phyloP scores from a whole-genome alignment of 2,113 vertebrate species.

The Mellivora capensis region DNA sequence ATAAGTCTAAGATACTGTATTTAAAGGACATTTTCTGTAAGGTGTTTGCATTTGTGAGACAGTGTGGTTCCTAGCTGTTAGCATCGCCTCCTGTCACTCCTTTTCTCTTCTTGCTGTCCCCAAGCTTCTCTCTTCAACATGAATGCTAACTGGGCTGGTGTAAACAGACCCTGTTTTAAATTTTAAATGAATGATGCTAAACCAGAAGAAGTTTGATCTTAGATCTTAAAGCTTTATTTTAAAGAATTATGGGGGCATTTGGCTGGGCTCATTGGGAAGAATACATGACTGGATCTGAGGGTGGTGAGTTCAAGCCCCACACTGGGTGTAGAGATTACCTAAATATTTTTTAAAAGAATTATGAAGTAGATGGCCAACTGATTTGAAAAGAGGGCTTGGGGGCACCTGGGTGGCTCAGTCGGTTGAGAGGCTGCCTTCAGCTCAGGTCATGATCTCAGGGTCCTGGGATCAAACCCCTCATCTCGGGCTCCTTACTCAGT shows the following conservation, averaged over 20 bases:
- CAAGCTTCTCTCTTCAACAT: background rate
- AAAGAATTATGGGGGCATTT: background rate
- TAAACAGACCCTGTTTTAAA: background rate
- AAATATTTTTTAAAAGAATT: background rate
- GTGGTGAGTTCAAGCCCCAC: background rate
- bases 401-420: too few species aligned
- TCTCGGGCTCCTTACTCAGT: too few species aligned
- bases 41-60: background rate
- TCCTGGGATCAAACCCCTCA: too few species aligned
- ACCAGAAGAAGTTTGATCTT: background rate
- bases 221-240: conserved; percentile 15
- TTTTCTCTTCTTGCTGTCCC: background rate
- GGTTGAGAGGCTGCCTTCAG: too few species aligned
- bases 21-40: background rate
- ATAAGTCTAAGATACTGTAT: background rate
- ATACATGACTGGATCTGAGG: background rate
- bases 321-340: background rate
- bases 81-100: background rate
- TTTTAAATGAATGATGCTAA: conserved; percentile 18
- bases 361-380: background rate
- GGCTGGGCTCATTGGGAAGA: background rate
- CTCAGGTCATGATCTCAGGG: too few species aligned
- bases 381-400: background rate
- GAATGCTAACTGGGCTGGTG: background rate
- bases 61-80: background rate